Evolutionary conservation across 2,888 invertebrate genomes (phyloP).

Genomic region (Gisinianus flammeolus): DNA sequence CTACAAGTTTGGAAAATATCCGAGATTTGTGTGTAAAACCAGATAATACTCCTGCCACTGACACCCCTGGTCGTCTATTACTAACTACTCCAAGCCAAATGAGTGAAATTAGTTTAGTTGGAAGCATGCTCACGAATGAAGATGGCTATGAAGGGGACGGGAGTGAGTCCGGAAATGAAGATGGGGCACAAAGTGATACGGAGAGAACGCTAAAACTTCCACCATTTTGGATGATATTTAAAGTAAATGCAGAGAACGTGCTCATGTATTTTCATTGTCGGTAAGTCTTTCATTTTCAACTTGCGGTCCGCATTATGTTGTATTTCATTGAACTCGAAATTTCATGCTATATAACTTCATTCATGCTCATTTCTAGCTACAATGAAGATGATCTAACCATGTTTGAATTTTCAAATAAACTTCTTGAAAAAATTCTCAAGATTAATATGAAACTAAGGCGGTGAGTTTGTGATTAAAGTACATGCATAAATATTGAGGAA

Average conservation of each 20-base stretch:
- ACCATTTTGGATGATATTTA: slow-evolving; percentile 75
- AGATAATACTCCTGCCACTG: not conserved
- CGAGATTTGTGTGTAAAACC: not conserved
- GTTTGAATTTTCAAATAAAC: slow-evolving; percentile 38
- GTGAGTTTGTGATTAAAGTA: slow-evolving; percentile 21
- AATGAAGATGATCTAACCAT: slow-evolving; percentile 47
- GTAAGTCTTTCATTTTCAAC: slow-evolving; percentile 60
- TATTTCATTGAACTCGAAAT: not conserved
- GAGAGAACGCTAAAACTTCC: slow-evolving; percentile 66
- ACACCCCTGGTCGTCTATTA: not conserved
- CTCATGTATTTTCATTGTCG: slow-evolving; percentile 74
- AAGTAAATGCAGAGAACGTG: slow-evolving; percentile 67
- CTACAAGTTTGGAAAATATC: slow-evolving; percentile 23
- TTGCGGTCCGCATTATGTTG: no score
- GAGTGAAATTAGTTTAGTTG: slow-evolving; percentile 60
- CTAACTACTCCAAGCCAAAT: slow-evolving; percentile 57
- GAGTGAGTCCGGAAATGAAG: slow-evolving; percentile 67
- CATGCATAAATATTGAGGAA: not conserved
- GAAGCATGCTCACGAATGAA: slow-evolving; percentile 60
- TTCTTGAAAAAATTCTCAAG: slow-evolving; percentile 41
- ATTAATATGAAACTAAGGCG: slow-evolving; percentile 42
- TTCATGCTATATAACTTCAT: slow-evolving; percentile 27
- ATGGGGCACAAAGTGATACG: slow-evolving; percentile 66
- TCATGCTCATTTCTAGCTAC: slow-evolving; percentile 44
- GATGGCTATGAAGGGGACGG: slow-evolving; percentile 69